Evolutionary conservation across 2,797 vertebrate species (phyloP), one percentile per base, ranked within the genome.

Genomic region (Halcyon badia): DNA sequence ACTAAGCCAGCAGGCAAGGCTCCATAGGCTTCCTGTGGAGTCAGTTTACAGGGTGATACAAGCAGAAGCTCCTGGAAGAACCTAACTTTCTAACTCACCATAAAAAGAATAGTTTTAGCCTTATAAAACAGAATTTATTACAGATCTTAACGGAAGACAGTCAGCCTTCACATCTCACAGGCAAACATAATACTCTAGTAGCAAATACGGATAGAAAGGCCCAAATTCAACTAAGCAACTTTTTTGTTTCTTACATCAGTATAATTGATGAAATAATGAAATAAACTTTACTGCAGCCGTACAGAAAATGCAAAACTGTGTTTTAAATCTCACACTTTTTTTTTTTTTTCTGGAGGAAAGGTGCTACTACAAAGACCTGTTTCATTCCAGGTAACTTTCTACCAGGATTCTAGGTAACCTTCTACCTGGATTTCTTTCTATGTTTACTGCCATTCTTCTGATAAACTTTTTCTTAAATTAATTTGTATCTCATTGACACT

Each of bases 81-180:
- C 5, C 49, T 48, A 13, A 52, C 15, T 83, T 91, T 54, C 24
- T 83, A 73, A 77, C 26, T 80, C 3, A 1, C 6, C 30, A 75
- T 51, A 54, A 62, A 70, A 56, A 65, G 18, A 7, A 28, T 3
- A 41, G 12, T 17, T 39, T 62, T n/a, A 64, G 11, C 2, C 0
- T 72, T 65, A 16, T 42, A 42, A 79, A 72, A 37, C 5, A 57
- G n/a, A 89, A 65, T 52, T n/a, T 68, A 57, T 52, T 82, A 37
- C 37, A 14, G 3, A 54, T 21, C 0, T 0, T 57, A 72, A 41
- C 0, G 1, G 17, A 70, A 88, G n/a, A 46, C 4, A 60, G 10
- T 25, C n/a, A 78, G 11, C 31, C 73, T 79, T 71, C 49, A n/a
- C 14, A 46, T 39, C 37, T 44, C 37, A 30, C 10, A 13, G 20